Percentiles rank a stretch among this genome's conserved stretches.
Conservation (phyloP, 2,888 invertebrate species). For the Tachina lurida region DNA sequence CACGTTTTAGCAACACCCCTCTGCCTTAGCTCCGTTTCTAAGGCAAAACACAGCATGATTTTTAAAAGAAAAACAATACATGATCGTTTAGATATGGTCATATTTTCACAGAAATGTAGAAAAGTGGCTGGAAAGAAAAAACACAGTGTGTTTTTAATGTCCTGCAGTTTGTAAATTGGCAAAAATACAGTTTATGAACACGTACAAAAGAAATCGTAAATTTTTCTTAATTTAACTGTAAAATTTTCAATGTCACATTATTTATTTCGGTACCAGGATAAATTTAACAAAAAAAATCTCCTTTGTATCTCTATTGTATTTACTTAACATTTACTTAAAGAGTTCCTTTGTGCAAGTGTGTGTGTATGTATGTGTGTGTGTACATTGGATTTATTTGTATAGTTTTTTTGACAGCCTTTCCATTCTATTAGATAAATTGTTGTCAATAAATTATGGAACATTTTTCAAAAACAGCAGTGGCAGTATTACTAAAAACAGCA, state of each 20-base stretch:
- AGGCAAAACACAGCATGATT: conserved; percentile 57
- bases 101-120: conserved; percentile 48
- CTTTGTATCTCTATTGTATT: conserved; percentile 40
- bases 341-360: background rate
- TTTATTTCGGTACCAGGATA: conserved; percentile 71
- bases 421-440: conserved; percentile 78
- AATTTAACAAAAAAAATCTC: conserved; percentile 48
- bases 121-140: background rate
- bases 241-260: conserved; percentile 80
- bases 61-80: conserved; percentile 44
- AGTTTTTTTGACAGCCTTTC: conserved; percentile 43
- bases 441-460: conserved; percentile 80
- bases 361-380: background rate
- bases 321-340: conserved; percentile 45
- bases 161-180: conserved; percentile 49
- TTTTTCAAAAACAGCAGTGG: conserved; percentile 64
- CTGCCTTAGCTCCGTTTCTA: background rate
- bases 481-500: conserved; percentile 73
- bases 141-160: conserved; percentile 38
- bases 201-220: conserved; percentile 32
- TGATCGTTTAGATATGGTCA: conserved; percentile 63
- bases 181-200: conserved; percentile 5
- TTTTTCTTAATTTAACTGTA: conserved; percentile 71
- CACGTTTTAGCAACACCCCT: conserved; percentile 66
- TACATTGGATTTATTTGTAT: conserved; percentile 46